A percentile compares a stretch with the other conserved stretches of the same genome.
These are phyloP conservation scores for Anseranas semipalmata DNA, from an alignment of 2,113 vertebrate species.

Conservation along the genomic window DNA sequence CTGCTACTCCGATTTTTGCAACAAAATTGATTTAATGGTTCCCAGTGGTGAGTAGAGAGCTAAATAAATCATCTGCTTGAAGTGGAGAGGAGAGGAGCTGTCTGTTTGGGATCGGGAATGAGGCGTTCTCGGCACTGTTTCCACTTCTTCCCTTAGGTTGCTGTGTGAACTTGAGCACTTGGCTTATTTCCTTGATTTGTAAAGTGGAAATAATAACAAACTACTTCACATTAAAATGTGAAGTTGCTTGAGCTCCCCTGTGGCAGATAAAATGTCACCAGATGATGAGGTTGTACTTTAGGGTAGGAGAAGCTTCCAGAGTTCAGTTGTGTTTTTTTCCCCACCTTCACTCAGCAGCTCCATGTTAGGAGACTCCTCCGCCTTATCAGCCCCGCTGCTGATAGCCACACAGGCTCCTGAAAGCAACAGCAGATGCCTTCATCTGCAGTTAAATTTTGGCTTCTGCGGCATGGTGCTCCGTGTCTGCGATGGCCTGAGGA, in stretches of 20 bases:
- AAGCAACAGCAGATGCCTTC: neutral
- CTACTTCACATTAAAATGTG: neutral
- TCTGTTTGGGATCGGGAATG: neutral
- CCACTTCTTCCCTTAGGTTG: neutral
- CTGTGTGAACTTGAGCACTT: neutral
- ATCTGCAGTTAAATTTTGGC: accelerated
- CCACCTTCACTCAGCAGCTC: neutral
- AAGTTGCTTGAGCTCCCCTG: neutral
- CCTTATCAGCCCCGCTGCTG: neutral
- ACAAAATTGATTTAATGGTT: constrained; percentile 90
- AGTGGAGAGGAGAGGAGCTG: neutral
- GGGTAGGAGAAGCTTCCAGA: neutral
- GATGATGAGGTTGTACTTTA: neutral
- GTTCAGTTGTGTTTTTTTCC: neutral
- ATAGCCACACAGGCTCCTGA: neutral
- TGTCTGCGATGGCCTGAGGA: neutral
- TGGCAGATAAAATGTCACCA: neutral
- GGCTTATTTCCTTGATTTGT: neutral
- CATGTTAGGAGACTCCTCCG: accelerated
- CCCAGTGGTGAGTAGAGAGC: constrained; percentile 84
- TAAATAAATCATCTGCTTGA: neutral
- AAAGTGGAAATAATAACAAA: neutral
- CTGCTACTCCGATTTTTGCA: constrained; percentile 97
- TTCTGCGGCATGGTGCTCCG: neutral
- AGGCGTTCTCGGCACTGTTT: neutral